These are phyloP conservation scores for Philotrypesis tridentata DNA, from an alignment of 1,140 invertebrate species.

Conservation along the genomic window DNA sequence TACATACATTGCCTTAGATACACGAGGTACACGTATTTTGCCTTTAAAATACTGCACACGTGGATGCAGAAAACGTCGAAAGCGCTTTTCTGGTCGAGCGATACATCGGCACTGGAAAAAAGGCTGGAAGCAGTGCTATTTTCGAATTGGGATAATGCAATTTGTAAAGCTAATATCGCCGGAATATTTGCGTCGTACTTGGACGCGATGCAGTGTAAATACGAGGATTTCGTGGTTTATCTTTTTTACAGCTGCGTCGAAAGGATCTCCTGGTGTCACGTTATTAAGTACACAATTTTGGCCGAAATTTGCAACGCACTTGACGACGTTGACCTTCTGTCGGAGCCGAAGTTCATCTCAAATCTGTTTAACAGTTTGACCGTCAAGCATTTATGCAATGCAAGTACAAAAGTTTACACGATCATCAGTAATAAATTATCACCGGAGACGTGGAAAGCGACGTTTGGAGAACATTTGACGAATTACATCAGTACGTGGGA, in stretches of 20 bases:
- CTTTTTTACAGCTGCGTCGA: constrained; percentile 56
- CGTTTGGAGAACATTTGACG: constrained; percentile 53
- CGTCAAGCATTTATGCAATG: constrained; percentile 57
- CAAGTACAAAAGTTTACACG: constrained; percentile 61
- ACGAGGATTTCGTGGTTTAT: constrained; percentile 56
- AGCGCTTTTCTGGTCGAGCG: constrained; percentile 57
- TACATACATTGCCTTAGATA: constrained; percentile 61
- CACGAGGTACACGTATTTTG: constrained; percentile 63
- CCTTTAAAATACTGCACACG: constrained; percentile 61
- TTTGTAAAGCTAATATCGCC: constrained; percentile 48
- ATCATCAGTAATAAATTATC: constrained; percentile 56
- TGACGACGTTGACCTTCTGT: constrained; percentile 50
- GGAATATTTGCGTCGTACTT: constrained; percentile 59
- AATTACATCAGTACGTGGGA: constrained; percentile 57
- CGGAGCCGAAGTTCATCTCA: constrained; percentile 50
- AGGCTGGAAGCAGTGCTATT: constrained; percentile 63
- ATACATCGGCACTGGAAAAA: constrained; percentile 52
- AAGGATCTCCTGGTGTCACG: constrained; percentile 63
- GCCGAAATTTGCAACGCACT: constrained; percentile 58
- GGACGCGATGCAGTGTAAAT: constrained; percentile 62
- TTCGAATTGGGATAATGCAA: constrained; percentile 56
- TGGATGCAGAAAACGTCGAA: constrained; percentile 60
- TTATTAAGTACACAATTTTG: constrained; percentile 64
- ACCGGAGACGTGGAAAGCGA: constrained; percentile 56
- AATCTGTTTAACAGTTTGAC: constrained; percentile 57